These are phyloP conservation scores for Microtus ochrogaster DNA, from an alignment of 2,113 vertebrate genomes.

Conservation along the genomic window DNA sequence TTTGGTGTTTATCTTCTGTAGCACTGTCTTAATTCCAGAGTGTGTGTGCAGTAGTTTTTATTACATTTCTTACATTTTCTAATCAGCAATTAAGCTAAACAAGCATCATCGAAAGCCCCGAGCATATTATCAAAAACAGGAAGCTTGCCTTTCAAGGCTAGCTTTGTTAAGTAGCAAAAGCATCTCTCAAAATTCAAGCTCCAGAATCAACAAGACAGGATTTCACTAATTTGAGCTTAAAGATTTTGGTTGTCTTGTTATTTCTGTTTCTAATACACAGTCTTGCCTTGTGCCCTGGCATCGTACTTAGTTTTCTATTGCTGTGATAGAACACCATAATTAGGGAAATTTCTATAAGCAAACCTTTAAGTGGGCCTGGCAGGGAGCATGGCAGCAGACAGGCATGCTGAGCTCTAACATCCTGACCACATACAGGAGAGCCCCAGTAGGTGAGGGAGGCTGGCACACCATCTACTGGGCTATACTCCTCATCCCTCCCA, in stretches of 20 bases:
- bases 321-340: background rate
- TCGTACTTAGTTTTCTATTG: background rate
- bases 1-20: background rate
- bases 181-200: background rate
- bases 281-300: too few relatives aligned
- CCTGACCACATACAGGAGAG: background rate
- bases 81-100: background rate
- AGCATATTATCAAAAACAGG: background rate
- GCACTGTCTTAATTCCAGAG: background rate
- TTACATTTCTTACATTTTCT: background rate
- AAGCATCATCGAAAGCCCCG: background rate
- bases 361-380: background rate
- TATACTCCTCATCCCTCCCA: background rate
- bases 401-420: background rate
- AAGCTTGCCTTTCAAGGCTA: background rate
- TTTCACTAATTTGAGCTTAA: background rate
- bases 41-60: background rate
- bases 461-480: background rate
- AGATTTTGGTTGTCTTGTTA: background rate
- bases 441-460: background rate
- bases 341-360: background rate
- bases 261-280: background rate
- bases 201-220: background rate
- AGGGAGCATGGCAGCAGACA: background rate
- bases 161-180: background rate